Evolutionary conservation across 2,888 invertebrate species (phyloP), one percentile per base, ranked within the genome.

Genomic region (Ptilodon capucinus): DNA sequence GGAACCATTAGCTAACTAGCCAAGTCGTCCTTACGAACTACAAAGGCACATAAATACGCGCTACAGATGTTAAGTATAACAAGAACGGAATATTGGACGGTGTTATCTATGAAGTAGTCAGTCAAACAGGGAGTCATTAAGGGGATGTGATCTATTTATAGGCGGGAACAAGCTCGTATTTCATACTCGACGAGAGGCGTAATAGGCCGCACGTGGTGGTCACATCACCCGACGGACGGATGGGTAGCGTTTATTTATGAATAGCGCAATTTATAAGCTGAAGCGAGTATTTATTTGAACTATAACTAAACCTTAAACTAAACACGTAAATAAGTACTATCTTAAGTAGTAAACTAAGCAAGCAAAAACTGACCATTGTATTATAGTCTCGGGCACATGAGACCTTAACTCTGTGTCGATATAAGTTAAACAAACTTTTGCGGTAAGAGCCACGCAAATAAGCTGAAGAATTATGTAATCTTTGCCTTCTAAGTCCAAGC

Each of bases 141-240:
- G 82, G 82, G 77, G 71, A 70, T 74, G 76, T 64, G 65, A 45
- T 74, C 74, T 82, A 82, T 81, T 76, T 80, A 74, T 84, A 81
- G 73, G 44, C 46, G 42, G 50, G 70, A 62, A 68, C 66, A 64
- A 55, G 68, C 76, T 84, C 83, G 77, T 85, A 84, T 85, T 81
- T 85, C 85, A 85, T 82, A 81, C 76, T 69, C 65, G 80, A 71
- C 68, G 79, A 79, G 82, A 80, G 78, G 72, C 76, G 79, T 86
- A 86, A 87, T 85, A 81, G 79, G 71, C 71, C 73, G 82, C 90
- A 88, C 86, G 86, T 86, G 89, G 79, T 76, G 68, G 63, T 49
- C 57, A 60, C 40, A 56, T 50, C 46, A 55, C 54, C 56, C 46
- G 45, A n/a, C 19, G 45, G 48, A 41, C 30, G 38, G 38, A 38